Base-by-base conservation (phyloP, 1,140 invertebrate species). In the fruit fly (Drosophila melanogaster) region DNA sequence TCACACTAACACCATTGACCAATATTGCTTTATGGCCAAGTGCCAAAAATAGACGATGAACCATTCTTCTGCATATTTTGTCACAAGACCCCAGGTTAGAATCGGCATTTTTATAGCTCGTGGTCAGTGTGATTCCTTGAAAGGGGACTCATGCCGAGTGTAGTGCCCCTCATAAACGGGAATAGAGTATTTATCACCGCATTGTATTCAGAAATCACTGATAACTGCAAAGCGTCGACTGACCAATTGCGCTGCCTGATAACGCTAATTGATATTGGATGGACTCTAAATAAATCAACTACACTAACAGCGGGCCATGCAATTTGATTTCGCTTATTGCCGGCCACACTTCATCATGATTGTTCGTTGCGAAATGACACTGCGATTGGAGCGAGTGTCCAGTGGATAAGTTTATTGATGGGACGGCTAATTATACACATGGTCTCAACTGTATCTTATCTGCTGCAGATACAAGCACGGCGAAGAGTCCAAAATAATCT, bases 61-160 rank as follows among this genome's bases (percentile, higher is more conserved):
- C 50, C 54, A 66, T 50, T 60, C 33, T 22, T 57, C 22, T 71
- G 74, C 65, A 70, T 77, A 65, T 56, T 69, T 56, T 19, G 40
- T 35, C 66, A 54, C 41, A 11, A 47, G 43, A 70, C 56, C 44
- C 30, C 54, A 22, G 43, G 12, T 2, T 41, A 12, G n/a, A 15
- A 33, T 46, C 22, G 56, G 40, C 4, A 47, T 17, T 22, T 49
- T 65, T 56, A 86, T 17, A 19, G 7, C 22, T 7, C 41, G 14
- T 74, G 81, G 61, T 69, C 80, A 83, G 61, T 84, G 35, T 79
- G 79, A 83, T 83, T 84, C 80, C 47, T 43, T 26, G 38, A 47
- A 47, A 54, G 43, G 24, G 61, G 33, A 44, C 41, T 11, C 17
- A 44, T 44, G 8, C 6, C 7, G n/a, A 15, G 5, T 38, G 12